phyloP scores from a whole-genome alignment of 1,140 invertebrate species.

The Aphelinus atriplicis region DNA sequence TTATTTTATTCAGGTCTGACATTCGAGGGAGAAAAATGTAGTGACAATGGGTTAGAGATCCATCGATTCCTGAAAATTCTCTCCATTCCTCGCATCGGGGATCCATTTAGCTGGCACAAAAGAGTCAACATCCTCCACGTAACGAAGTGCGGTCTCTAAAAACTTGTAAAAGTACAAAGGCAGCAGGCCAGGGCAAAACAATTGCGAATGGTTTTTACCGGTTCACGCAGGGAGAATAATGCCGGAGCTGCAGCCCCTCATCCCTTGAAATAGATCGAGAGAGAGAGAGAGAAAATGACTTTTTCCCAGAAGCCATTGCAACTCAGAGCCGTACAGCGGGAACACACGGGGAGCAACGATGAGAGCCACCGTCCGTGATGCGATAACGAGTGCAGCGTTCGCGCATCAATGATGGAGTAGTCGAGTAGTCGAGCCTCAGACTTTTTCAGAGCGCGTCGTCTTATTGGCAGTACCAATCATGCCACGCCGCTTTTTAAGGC shows the following conservation, averaged over 20 bases:
- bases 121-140: too few species aligned
- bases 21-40: too few species aligned
- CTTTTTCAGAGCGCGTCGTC: not conserved
- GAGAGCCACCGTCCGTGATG: too few species aligned
- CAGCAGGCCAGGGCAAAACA: not conserved
- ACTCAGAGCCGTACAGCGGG: not conserved
- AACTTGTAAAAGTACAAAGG: too few species aligned
- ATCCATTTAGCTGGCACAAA: too few species aligned
- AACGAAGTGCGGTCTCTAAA: too few species aligned
- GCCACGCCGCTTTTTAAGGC: slow-evolving; percentile 2
- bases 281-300: slow-evolving; percentile 2
- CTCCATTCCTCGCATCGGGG: too few species aligned
- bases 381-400: slow-evolving; percentile 15
- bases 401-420: slow-evolving; percentile 12
- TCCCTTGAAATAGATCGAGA: not conserved
- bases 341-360: too few species aligned
- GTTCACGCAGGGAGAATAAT: not conserved
- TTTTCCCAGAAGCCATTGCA: not conserved
- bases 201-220: not conserved
- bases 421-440: not conserved
- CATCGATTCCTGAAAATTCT: too few species aligned
- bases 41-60: too few species aligned
- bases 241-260: not conserved
- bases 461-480: slow-evolving; percentile 11
- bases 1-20: too few species aligned